Conservation (phyloP, 1,140 invertebrate genomes). For the Drosophila guanche region DNA sequence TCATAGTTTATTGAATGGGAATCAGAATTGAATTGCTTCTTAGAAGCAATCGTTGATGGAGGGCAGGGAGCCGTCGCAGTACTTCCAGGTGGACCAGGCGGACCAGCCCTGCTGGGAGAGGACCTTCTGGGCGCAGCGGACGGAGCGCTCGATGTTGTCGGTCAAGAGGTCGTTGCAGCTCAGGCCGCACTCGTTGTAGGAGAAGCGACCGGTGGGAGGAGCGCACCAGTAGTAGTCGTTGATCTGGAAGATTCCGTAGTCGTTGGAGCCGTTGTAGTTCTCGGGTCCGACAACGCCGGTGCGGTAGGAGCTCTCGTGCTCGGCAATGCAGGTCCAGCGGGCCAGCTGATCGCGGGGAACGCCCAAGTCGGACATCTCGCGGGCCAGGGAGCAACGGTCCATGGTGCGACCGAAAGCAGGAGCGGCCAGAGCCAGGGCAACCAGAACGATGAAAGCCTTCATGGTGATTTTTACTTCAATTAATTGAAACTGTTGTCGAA, state of each 20-base stretch:
- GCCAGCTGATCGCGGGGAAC: slow-evolving; percentile 62
- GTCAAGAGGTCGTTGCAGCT: slow-evolving; percentile 60
- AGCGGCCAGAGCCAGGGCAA: slow-evolving; percentile 56
- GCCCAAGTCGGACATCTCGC: slow-evolving; percentile 70
- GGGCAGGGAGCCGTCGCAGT: slow-evolving; percentile 57
- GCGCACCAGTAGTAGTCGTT: slow-evolving; percentile 77
- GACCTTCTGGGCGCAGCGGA: slow-evolving; percentile 69
- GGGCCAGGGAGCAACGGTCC: slow-evolving; percentile 75
- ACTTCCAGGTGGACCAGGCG: slow-evolving; percentile 73
- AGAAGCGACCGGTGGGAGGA: slow-evolving; percentile 56
- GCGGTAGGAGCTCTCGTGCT: slow-evolving; percentile 65
- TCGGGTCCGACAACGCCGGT: slow-evolving; percentile 46
- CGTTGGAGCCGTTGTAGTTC: slow-evolving; percentile 71
- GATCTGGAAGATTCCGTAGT: slow-evolving; percentile 81
- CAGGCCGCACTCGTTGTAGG: slow-evolving; percentile 57
- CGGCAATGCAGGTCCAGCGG: slow-evolving; percentile 64
- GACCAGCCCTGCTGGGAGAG: slow-evolving; percentile 66
- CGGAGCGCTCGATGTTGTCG: slow-evolving; percentile 62
- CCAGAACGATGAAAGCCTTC: slow-evolving; percentile 61
- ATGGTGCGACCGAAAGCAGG: slow-evolving; percentile 66
- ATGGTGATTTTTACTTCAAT: slow-evolving; percentile 30
- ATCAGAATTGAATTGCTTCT: neutral
- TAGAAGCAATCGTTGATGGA: slow-evolving; percentile 68
- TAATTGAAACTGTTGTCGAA: slow-evolving; percentile 16
- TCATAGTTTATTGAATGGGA: no score